phyloP scores from a whole-genome alignment of 2,113 vertebrate genomes.

The Aptenodytes forsteri region DNA sequence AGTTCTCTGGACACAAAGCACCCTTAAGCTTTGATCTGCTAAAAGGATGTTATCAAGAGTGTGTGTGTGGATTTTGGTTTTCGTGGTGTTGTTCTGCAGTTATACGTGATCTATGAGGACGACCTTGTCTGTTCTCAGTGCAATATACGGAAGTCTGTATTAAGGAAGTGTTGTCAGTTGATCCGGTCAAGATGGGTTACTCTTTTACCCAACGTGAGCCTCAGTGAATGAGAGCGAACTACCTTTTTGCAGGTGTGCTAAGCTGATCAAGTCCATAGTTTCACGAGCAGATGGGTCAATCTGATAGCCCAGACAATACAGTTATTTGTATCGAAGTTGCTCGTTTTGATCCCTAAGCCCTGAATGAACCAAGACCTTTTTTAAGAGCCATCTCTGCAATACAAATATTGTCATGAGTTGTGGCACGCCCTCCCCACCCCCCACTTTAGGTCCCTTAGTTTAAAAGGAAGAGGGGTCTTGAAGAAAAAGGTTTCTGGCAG shows the following conservation, averaged over 20 bases:
- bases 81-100: neutral
- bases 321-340: neutral
- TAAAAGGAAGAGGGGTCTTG: neutral
- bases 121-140: neutral
- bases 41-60: neutral
- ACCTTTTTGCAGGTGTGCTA: neutral
- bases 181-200: neutral
- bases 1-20: neutral
- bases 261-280: neutral
- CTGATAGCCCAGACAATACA: neutral
- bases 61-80: neutral
- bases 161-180: neutral
- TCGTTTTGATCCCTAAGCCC: neutral
- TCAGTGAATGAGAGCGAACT: fast-evolving
- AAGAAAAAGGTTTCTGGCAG: neutral
- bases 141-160: neutral
- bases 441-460: neutral
- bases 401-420: neutral
- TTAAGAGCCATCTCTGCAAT: neutral
- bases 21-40: neutral
- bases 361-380: neutral
- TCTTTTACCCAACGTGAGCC: neutral
- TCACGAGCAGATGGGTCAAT: neutral
- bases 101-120: neutral
- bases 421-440: neutral